Conservation (phyloP, 2,888 invertebrate species). For the Caenorhabditis zanzibari region DNA sequence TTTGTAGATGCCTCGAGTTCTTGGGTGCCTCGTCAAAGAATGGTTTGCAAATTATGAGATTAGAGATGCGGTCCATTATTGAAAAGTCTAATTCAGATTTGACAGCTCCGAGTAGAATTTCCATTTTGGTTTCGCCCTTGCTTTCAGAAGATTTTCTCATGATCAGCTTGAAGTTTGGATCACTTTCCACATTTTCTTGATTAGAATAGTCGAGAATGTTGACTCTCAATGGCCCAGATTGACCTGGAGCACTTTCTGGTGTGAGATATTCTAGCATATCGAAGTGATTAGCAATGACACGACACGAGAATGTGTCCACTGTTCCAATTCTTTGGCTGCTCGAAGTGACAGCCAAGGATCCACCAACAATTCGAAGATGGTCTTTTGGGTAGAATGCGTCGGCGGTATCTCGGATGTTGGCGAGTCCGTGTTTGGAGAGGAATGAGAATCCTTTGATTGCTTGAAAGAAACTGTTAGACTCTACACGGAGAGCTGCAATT, state of each 20-base stretch:
- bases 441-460: slow-evolving; percentile 51
- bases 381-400: slow-evolving; percentile 69
- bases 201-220: slow-evolving; percentile 66
- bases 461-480: slow-evolving; percentile 66
- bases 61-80: slow-evolving; percentile 75
- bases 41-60: slow-evolving; percentile 66
- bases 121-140: slow-evolving; percentile 45
- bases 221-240: slow-evolving; percentile 10
- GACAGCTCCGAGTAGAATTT: slow-evolving; percentile 68
- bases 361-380: slow-evolving; percentile 73
- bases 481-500: slow-evolving; percentile 59
- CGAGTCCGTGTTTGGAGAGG: slow-evolving; percentile 50
- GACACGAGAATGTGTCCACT: slow-evolving; percentile 44
- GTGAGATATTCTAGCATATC: slow-evolving; percentile 72
- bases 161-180: slow-evolving; percentile 65
- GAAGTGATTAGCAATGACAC: slow-evolving; percentile 67
- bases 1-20: not conserved
- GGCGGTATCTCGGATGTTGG: slow-evolving; percentile 37
- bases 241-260: slow-evolving; percentile 57
- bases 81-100: slow-evolving; percentile 78
- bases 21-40: slow-evolving; percentile 65
- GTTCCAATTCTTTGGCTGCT: slow-evolving; percentile 43
- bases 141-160: slow-evolving; percentile 39
- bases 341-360: slow-evolving; percentile 60
- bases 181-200: slow-evolving; percentile 64